Percentiles rank a stretch among this genome's conserved stretches.
These are phyloP conservation scores for Chloroceryle inda DNA, from an alignment of 2,797 vertebrate species.

Conservation along the genomic window DNA sequence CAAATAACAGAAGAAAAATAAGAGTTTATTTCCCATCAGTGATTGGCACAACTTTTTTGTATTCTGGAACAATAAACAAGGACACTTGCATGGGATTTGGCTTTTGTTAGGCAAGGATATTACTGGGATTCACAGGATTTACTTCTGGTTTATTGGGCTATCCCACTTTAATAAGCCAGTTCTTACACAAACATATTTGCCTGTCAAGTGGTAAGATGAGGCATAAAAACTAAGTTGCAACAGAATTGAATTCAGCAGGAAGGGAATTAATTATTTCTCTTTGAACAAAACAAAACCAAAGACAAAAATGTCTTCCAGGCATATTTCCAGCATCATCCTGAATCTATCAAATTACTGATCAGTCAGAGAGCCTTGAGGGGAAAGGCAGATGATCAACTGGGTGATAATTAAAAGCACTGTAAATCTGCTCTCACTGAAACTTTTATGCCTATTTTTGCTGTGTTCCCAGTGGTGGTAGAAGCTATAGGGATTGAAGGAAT, in stretches of 20 bases:
- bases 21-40: conserved; percentile 50
- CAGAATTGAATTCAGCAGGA: conserved; percentile 22
- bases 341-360: neutral
- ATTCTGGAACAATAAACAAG: conserved; percentile 57
- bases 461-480: neutral
- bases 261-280: conserved; percentile 37
- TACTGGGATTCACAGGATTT: conserved; percentile 45
- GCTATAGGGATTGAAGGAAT: neutral
- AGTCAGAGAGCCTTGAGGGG: neutral
- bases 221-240: conserved; percentile 55
- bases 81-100: conserved; percentile 58
- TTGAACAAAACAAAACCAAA: conserved; percentile 46
- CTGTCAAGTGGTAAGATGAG: conserved; percentile 56
- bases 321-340: conserved; percentile 35
- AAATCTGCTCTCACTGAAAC: neutral
- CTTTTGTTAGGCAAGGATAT: conserved; percentile 56
- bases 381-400: neutral
- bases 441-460: neutral
- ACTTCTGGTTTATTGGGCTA: conserved; percentile 52
- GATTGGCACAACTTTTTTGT: conserved; percentile 43
- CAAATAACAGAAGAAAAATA: conserved; percentile 46
- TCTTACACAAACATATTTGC: conserved; percentile 61
- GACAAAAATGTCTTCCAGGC: neutral
- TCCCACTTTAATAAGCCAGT: conserved; percentile 56
- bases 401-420: neutral